Conservation (phyloP, 2,888 invertebrate species). For the Pedicia rivosa region DNA sequence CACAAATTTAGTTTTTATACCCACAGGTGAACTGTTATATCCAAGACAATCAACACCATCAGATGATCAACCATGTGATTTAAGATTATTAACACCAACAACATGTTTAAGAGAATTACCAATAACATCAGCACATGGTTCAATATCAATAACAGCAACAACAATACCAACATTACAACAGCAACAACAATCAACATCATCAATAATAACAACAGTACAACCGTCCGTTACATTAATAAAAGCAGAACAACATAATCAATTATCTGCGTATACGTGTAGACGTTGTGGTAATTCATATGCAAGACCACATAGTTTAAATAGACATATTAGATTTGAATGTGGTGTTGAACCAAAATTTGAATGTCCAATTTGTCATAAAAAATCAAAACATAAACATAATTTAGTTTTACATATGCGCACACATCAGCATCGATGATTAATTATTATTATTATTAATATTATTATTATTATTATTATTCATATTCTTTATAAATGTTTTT, state of each 20-base stretch:
- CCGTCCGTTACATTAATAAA: no score
- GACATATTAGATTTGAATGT: slow-evolving; percentile 42
- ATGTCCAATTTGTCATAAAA: slow-evolving; percentile 43
- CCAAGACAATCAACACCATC: slow-evolving; percentile 9
- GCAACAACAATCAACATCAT: slow-evolving; percentile 4
- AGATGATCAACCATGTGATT: slow-evolving; percentile 27
- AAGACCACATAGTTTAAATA: slow-evolving; percentile 36
- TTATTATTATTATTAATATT: slow-evolving; percentile 1
- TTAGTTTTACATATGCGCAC: slow-evolving; percentile 33
- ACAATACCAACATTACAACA: slow-evolving; percentile 2
- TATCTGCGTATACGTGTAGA: slow-evolving; percentile 34
- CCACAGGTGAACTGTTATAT: slow-evolving; percentile 3
- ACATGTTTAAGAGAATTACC: slow-evolving; percentile 20
- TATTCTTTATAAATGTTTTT: no score
- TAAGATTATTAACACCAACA: slow-evolving; percentile 20
- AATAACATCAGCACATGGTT: slow-evolving; percentile 11
- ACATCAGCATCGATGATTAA: slow-evolving; percentile 33
- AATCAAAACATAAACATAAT: slow-evolving; percentile 34
- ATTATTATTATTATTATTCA: slow-evolving; percentile 1
- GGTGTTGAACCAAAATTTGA: slow-evolving; percentile 43
- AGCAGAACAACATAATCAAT: no score
- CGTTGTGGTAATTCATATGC: slow-evolving; percentile 41
- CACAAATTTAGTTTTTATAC: slow-evolving; percentile 6
- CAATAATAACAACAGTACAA: slow-evolving; percentile 4
- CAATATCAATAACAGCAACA: slow-evolving; percentile 3